Evolutionary conservation across 2,888 invertebrate genomes (phyloP), one percentile per base, ranked within the genome.

Genomic region (Drosophila koepferae): DNA sequence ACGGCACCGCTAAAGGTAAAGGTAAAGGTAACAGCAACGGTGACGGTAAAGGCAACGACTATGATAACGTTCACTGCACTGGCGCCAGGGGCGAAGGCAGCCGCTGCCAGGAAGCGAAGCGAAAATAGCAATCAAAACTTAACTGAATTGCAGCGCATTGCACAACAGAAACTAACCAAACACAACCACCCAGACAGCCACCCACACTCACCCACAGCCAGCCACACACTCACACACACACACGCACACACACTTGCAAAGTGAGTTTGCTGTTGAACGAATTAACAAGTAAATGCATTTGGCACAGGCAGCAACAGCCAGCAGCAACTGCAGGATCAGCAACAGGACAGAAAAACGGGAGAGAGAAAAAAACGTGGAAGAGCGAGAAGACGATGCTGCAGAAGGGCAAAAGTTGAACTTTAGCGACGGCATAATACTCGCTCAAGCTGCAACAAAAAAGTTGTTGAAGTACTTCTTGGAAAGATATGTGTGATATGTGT

Each of bases 111-210:
- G 87, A 86, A 86, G 80, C 85, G 87, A 89, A 82, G 86, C 89
- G 87, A 89, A 86, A 86, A 86, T 86, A 89, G 86, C 87, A 86
- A 86, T 86, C 86, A 89, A 89, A 86, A 86, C 86, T 86, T 89
- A 89, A 86, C 82, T 86, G 87, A 89, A 86, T 86, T 89, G 89
- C 80, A 83, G 82, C 82, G 75, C 86, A 83, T 81, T 77, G 79
- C 71, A 72, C 53, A 59, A 69, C 56, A 71, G 28, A 69, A 70
- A 38, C 63, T 55, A 54, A 51, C 64, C 58, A 51, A 61, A 49
- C 49, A 49, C 12, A 34, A 12, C 10, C 49, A 18, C 51, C n/a
- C 23, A 18, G n/a, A 20, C 16, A 2, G 6, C 1, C 31, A n/a
- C 51, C 14, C 18, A 34, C n/a, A 20, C 59, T 3, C 10, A 40